phyloP scores from a whole-genome alignment of 2,113 vertebrate species.

The Xyrauchen texanus region DNA sequence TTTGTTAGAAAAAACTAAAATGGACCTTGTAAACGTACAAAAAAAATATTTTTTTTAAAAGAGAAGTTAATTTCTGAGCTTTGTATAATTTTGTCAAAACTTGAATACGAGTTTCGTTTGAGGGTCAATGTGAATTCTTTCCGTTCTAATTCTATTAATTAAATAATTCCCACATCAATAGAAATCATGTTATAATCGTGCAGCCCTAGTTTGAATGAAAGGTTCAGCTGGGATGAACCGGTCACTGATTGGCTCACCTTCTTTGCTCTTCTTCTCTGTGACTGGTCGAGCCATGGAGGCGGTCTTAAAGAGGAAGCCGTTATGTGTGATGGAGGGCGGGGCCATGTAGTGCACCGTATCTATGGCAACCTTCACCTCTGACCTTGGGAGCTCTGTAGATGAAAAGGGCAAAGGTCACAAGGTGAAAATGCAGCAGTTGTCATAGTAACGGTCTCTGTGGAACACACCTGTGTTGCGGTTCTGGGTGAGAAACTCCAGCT shows the following conservation, averaged over 20 bases:
- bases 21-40: too few relatives aligned
- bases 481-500: slow-evolving; percentile 87
- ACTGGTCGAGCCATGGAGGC: slow-evolving; percentile 82
- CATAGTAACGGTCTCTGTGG: not conserved
- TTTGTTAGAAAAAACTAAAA: too few relatives aligned
- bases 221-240: too few relatives aligned
- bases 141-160: too few relatives aligned
- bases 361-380: slow-evolving; percentile 65
- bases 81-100: too few relatives aligned
- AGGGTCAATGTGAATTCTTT: too few relatives aligned
- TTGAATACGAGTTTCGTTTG: too few relatives aligned
- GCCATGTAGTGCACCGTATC: slow-evolving; percentile 76
- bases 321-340: slow-evolving; percentile 81
- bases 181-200: too few relatives aligned
- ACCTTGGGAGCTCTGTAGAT: slow-evolving; percentile 79
- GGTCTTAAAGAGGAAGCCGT: slow-evolving; percentile 91
- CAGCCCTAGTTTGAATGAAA: too few relatives aligned
- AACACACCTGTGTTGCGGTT: slow-evolving; percentile 87
- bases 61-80: too few relatives aligned
- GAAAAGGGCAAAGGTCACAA: not conserved
- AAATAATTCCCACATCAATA: too few relatives aligned
- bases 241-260: slow-evolving; percentile 73
- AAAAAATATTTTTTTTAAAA: too few relatives aligned
- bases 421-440: not conserved
- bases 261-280: slow-evolving; percentile 81